Percentiles rank a stretch among this genome's conserved stretches.
Conservation (phyloP, 2,113 vertebrate genomes). For the Oreotrochilus melanogaster region DNA sequence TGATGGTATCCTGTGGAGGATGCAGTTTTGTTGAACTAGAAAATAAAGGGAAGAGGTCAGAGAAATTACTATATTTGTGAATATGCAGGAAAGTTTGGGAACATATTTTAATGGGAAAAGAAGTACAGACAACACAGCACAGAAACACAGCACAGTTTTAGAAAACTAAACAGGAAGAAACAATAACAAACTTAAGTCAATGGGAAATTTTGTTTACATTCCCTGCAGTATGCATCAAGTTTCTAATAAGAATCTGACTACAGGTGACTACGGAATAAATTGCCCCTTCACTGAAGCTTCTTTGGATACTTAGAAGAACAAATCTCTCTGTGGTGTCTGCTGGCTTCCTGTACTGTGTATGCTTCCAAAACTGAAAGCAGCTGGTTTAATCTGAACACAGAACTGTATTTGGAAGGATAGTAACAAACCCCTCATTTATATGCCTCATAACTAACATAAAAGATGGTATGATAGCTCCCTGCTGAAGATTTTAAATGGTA, state of each 20-base stretch:
- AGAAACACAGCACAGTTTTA: background rate
- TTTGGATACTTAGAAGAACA: background rate
- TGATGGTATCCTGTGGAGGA: background rate
- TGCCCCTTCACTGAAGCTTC: background rate
- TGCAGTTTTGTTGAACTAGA: background rate
- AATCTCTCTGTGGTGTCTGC: background rate
- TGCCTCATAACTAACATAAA: constrained; percentile 39
- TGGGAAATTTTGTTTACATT: background rate
- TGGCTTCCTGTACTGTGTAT: fast-evolving
- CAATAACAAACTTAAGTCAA: background rate
- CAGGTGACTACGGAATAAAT: background rate
- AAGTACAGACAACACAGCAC: background rate
- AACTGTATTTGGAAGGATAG: background rate
- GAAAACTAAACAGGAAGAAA: background rate
- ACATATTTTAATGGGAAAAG: background rate
- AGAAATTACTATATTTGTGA: background rate
- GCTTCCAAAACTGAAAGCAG: background rate
- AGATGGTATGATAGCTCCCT: constrained; percentile 26
- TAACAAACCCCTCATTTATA: background rate
- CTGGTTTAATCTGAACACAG: background rate
- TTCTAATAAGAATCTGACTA: background rate
- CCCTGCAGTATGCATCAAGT: background rate
- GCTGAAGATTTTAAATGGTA: constrained; percentile 60
- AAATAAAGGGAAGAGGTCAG: background rate
- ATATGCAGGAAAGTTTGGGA: background rate